Evolutionary conservation across 2,113 vertebrate species (phyloP).

Genomic region (Prunella fulvescens): DNA sequence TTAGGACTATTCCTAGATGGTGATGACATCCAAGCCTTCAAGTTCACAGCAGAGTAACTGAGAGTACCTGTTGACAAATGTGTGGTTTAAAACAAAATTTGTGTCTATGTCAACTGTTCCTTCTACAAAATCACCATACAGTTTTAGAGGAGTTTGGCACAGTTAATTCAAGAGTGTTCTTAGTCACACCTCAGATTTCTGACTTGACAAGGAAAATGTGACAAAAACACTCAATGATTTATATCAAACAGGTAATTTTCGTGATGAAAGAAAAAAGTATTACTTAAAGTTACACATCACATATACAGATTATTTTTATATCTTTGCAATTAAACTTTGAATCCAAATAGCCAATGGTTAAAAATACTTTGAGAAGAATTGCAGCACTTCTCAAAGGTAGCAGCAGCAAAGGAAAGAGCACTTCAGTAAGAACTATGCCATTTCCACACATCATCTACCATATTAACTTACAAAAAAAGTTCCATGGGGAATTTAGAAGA

Average conservation of each 20-base stretch:
- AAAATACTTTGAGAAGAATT: neutral
- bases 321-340: neutral
- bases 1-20: neutral
- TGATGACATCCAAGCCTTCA: neutral
- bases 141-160: neutral
- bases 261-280: neutral
- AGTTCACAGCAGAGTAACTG: neutral
- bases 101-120: neutral
- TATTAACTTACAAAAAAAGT: neutral
- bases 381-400: neutral
- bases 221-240: neutral
- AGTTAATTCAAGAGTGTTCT: neutral
- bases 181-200: neutral
- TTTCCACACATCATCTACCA: neutral
- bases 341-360: neutral
- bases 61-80: neutral
- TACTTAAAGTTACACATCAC: neutral
- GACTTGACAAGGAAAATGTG: neutral
- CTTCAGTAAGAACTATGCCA: neutral
- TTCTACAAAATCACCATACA: neutral
- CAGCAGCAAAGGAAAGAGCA: conserved; percentile 8
- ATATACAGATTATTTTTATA: neutral
- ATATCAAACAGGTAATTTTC: neutral
- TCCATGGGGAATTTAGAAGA: neutral
- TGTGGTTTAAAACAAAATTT: neutral